A percentile compares a stretch with the other conserved stretches of the same genome.
Conservation (phyloP, 2,113 vertebrate genomes). For the Axis porcinus region DNA sequence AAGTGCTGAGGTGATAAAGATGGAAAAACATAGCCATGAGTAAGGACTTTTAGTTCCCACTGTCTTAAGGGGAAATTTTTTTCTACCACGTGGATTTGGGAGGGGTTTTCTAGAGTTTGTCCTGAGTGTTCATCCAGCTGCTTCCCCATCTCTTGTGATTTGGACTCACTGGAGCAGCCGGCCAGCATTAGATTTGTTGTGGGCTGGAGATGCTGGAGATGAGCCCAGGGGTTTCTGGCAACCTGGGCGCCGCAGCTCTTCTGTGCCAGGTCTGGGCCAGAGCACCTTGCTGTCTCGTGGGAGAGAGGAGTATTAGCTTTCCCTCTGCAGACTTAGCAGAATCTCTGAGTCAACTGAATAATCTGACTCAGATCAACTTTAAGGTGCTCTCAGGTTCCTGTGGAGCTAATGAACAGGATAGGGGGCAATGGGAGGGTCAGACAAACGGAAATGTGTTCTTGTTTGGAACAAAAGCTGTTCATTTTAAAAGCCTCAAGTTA, state of each 20-base stretch:
- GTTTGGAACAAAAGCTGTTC: not conserved
- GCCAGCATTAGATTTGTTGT: fast-evolving
- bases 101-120: not conserved
- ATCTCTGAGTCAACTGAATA: not conserved
- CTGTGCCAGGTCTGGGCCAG: no score
- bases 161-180: fast-evolving
- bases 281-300: not conserved
- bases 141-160: not conserved
- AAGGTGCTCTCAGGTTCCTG: not conserved
- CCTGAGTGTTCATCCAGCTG: not conserved
- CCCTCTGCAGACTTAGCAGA: not conserved
- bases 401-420: not conserved
- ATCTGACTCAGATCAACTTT: not conserved
- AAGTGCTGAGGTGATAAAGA: not conserved
- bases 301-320: not conserved
- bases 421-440: not conserved
- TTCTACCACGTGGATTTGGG: not conserved
- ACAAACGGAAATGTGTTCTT: not conserved
- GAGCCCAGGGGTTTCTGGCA: not conserved
- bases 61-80: not conserved
- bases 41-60: not conserved
- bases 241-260: not conserved
- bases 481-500: not conserved
- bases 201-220: not conserved
- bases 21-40: not conserved